These are phyloP conservation scores for Pteromalus puparum DNA, from an alignment of 1,140 invertebrate genomes.

Conservation along the genomic window DNA sequence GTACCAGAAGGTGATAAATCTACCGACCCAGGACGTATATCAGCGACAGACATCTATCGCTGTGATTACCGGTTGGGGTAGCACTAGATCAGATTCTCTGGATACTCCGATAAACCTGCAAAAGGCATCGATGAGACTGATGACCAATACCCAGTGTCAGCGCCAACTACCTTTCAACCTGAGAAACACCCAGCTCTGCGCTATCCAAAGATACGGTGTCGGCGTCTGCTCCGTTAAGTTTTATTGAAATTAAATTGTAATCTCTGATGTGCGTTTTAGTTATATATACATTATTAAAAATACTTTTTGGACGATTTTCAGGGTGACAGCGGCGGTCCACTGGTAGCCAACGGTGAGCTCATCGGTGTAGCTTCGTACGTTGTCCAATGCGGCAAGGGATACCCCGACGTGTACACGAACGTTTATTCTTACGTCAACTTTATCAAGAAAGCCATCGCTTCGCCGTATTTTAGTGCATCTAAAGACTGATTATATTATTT, in stretches of 20 bases:
- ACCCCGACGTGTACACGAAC: slow-evolving; percentile 55
- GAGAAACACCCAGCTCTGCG: neutral
- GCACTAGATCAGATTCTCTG: neutral
- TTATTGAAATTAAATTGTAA: too few relatives aligned
- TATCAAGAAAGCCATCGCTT: neutral
- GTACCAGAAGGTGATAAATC: neutral
- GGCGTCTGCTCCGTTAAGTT: slow-evolving; percentile 23
- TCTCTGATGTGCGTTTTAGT: too few relatives aligned
- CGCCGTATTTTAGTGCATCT: too few relatives aligned
- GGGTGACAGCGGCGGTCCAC: slow-evolving; percentile 78
- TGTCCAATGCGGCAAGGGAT: slow-evolving; percentile 48
- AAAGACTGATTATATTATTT: too few relatives aligned
- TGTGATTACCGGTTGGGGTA: slow-evolving; percentile 5
- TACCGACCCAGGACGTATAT: slow-evolving; percentile 5
- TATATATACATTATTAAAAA: too few relatives aligned
- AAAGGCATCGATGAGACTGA: neutral
- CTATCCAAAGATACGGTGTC: neutral
- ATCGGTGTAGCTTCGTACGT: slow-evolving; percentile 78
- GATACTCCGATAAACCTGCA: neutral
- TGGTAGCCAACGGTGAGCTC: slow-evolving; percentile 65
- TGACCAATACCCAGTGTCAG: neutral
- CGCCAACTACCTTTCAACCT: neutral
- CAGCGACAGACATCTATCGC: neutral
- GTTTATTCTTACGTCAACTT: slow-evolving; percentile 29
- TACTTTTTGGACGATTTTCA: slow-evolving; percentile 46